Base-by-base conservation (phyloP, 2,113 vertebrate genomes). In the Scophthalmus maximus region DNA sequence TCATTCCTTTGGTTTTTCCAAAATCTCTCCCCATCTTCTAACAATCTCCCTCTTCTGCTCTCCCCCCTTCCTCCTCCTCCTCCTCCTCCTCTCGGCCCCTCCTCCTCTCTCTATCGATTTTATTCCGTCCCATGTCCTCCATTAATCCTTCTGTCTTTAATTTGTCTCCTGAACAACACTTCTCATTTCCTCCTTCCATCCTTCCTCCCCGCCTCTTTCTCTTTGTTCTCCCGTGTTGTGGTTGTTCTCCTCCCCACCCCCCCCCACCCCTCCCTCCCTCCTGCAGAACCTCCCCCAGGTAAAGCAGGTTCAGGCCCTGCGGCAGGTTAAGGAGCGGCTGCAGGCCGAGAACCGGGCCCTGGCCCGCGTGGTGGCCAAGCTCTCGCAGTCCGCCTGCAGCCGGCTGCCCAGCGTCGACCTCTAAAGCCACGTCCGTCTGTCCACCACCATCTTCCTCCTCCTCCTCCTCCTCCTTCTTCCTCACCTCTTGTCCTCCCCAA, bases 331-430 rank as follows among this genome's bases (percentile, higher is more conserved):
- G 94, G 96, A 99, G 91, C 95, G 94, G 71, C 95, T 99, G 94
- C 92, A 97, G 95, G 94, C 95, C 84, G 98, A 98, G 95, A 99
- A 98, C 95, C 96, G 96, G 94, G 97, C 96, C 83, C 95, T 99
- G 95, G 95, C 95, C 86, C 95, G 97, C 76, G 98, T 97, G 93
- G 89, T 99, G 95, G 95, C 94, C 84, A 97, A 96, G 91, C 95
- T 95, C 78, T 95, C 97, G 92, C 95, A 94, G 95, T 86, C 89
- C 74, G 94, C 96, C 94, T 95, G 73, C 94, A 95, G 96, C 94
- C 95, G 94, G 52, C 95, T 95, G 83, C 95, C 89, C 87, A 81
- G 93, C 92, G 82, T 94, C 92, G 95, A 95, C 92, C 95, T 96
- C 83, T 98, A 96, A n/a, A 94, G 78, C 87, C 78, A 89, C 82